These are phyloP conservation scores for Melipona beecheii DNA, from an alignment of 2,888 invertebrate genomes.

Conservation along the genomic window DNA sequence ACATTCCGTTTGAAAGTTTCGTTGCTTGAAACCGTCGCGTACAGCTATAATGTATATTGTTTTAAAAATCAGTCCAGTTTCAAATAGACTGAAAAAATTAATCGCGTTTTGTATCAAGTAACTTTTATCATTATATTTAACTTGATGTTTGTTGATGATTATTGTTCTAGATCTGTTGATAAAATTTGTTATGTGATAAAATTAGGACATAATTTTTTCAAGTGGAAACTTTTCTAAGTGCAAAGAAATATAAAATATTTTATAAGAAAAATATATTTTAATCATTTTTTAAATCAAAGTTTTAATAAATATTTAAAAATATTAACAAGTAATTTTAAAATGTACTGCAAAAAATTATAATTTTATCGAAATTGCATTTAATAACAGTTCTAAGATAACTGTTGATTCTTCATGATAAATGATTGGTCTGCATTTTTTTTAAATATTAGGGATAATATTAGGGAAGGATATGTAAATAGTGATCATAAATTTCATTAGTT, in stretches of 20 bases:
- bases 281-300: background rate
- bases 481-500: too few relatives aligned
- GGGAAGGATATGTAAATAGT: too few relatives aligned
- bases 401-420: too few relatives aligned
- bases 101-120: background rate
- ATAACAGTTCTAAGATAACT: too few relatives aligned
- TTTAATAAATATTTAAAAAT: too few relatives aligned
- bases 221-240: background rate
- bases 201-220: background rate
- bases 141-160: background rate
- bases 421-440: too few relatives aligned
- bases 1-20: conserved; percentile 22
- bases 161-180: background rate
- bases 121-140: background rate
- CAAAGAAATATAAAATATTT: background rate
- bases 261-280: background rate
- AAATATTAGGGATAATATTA: too few relatives aligned
- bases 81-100: background rate
- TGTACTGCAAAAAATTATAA: too few relatives aligned
- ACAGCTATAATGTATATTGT: background rate
- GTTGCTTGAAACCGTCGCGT: background rate
- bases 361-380: too few relatives aligned
- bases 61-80: background rate
- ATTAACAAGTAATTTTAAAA: too few relatives aligned
- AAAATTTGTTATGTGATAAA: background rate